Evolutionary conservation across 2,113 vertebrate genomes (phyloP).

Genomic region (Cheirogaleus medius): DNA sequence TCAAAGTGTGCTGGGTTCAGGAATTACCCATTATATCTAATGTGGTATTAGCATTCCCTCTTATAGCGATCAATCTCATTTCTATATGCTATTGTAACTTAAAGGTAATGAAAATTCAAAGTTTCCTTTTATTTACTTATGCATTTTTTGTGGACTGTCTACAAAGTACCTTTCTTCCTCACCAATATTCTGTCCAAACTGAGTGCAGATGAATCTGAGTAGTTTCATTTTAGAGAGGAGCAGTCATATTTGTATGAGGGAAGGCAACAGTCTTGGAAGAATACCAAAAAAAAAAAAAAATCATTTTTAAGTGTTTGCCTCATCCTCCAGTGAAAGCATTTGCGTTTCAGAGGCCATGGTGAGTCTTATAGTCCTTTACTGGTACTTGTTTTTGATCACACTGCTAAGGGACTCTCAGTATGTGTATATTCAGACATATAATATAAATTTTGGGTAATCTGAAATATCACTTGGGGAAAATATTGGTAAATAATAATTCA

Average conservation of each 20-base stretch:
- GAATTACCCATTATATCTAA: conserved; percentile 79
- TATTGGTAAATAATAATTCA: background rate
- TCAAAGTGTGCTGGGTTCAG: conserved; percentile 80
- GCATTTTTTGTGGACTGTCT: conserved; percentile 76
- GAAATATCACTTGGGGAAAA: conserved; percentile 2
- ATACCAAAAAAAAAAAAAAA: conserved; percentile 49
- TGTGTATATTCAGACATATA: background rate
- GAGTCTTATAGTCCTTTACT: conserved; percentile 17
- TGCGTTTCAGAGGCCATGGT: conserved; percentile 42
- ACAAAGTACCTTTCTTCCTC: conserved; percentile 78
- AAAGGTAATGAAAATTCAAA: conserved; percentile 84
- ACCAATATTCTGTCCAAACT: conserved; percentile 71
- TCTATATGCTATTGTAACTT: conserved; percentile 82
- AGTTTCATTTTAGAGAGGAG: conserved; percentile 70
- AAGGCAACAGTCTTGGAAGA: conserved; percentile 66
- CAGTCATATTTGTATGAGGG: conserved; percentile 51
- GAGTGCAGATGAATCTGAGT: conserved; percentile 70
- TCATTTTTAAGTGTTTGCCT: conserved; percentile 66
- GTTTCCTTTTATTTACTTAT: conserved; percentile 83
- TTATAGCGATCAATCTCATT: conserved; percentile 80
- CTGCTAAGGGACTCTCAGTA: background rate
- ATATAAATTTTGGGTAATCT: conserved; percentile 12
- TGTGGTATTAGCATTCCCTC: conserved; percentile 81
- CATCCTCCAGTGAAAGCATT: conserved; percentile 48
- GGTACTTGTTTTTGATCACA: conserved; percentile 22